These are phyloP conservation scores for Ifrita kowaldi DNA, from an alignment of 2,113 vertebrate species.

Conservation along the genomic window DNA sequence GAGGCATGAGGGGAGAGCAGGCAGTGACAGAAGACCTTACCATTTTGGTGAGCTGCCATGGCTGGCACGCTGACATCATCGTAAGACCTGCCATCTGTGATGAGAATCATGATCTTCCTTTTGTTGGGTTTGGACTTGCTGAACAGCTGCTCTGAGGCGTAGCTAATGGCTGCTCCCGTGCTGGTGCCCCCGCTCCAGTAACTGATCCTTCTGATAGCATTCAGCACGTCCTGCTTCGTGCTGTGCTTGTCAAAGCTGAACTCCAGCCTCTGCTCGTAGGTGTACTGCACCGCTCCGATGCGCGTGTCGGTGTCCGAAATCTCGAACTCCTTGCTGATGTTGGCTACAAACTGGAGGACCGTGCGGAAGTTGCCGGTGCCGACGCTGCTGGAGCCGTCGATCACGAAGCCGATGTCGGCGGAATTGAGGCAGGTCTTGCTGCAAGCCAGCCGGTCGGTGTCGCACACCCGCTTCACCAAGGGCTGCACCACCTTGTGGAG, in stretches of 20 bases:
- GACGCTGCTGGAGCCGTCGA: slow-evolving; percentile 96
- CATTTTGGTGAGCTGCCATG: slow-evolving; percentile 83
- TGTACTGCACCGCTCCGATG: slow-evolving; percentile 92
- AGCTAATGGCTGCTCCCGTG: slow-evolving; percentile 94
- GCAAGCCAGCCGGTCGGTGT: slow-evolving; percentile 85
- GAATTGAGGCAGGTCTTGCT: slow-evolving; percentile 98
- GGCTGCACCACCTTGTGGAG: slow-evolving; percentile 86
- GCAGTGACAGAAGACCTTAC: slow-evolving; percentile 60
- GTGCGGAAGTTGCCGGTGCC: slow-evolving; percentile 94
- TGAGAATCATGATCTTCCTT: slow-evolving; percentile 95
- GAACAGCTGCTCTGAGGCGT: slow-evolving; percentile 88
- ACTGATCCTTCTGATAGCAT: slow-evolving; percentile 87
- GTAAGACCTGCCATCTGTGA: slow-evolving; percentile 94
- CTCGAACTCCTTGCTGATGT: slow-evolving; percentile 92
- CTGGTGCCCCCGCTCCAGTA: slow-evolving; percentile 98
- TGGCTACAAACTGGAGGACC: slow-evolving; percentile 93
- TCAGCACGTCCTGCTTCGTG: slow-evolving; percentile 85
- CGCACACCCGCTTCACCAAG: slow-evolving; percentile 88
- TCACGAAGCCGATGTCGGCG: slow-evolving; percentile 91
- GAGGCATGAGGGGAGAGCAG: not conserved
- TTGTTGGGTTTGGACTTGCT: slow-evolving; percentile 95
- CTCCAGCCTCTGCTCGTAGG: slow-evolving; percentile 95
- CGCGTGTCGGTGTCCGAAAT: slow-evolving; percentile 94
- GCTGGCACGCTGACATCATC: slow-evolving; percentile 87
- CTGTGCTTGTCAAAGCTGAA: slow-evolving; percentile 88